phyloP scores from a whole-genome alignment of 1,140 invertebrate genomes.

The Bursaphelenchus mucronatus region DNA sequence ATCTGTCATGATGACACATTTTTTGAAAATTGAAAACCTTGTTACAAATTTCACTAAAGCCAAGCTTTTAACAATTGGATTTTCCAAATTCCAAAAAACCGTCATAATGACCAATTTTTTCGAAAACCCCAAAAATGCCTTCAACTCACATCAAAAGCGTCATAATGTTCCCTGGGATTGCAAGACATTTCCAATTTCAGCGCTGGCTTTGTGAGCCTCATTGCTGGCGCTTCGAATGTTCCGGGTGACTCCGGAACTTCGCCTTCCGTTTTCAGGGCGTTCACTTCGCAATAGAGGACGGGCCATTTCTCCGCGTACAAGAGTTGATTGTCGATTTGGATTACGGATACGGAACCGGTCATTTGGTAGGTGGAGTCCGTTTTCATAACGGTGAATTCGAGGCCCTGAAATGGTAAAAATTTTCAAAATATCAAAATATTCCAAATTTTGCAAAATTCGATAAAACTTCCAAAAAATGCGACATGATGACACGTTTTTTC shows the following conservation, averaged over 20 bases:
- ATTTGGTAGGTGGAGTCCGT: slow-evolving; percentile 68
- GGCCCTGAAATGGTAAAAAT: slow-evolving; percentile 13
- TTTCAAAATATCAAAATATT: slow-evolving; percentile 49
- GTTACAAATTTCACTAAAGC: too few species aligned
- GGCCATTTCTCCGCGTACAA: slow-evolving; percentile 74
- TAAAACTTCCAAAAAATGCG: too few species aligned
- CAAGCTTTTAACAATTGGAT: too few species aligned
- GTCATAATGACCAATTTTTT: too few species aligned
- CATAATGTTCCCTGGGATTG: slow-evolving; percentile 50
- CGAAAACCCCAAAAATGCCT: too few species aligned
- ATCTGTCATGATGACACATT: too few species aligned
- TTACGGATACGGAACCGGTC: slow-evolving; percentile 72
- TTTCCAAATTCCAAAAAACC: too few species aligned
- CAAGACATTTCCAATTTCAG: slow-evolving; percentile 56
- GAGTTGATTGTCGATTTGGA: slow-evolving; percentile 85
- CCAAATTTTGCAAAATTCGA: too few species aligned
- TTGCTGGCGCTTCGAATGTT: neutral
- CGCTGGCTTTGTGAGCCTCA: neutral
- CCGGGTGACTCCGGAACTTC: neutral
- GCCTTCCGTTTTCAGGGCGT: slow-evolving; percentile 10
- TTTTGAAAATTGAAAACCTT: too few species aligned
- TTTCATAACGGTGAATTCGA: slow-evolving; percentile 69
- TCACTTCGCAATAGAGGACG: slow-evolving; percentile 70
- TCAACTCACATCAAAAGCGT: slow-evolving; percentile 52
- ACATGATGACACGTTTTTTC: too few species aligned